Percentiles rank a stretch among this genome's conserved stretches.
phyloP scores from a whole-genome alignment of 1,140 invertebrate species.

The Meteorus sp. region DNA sequence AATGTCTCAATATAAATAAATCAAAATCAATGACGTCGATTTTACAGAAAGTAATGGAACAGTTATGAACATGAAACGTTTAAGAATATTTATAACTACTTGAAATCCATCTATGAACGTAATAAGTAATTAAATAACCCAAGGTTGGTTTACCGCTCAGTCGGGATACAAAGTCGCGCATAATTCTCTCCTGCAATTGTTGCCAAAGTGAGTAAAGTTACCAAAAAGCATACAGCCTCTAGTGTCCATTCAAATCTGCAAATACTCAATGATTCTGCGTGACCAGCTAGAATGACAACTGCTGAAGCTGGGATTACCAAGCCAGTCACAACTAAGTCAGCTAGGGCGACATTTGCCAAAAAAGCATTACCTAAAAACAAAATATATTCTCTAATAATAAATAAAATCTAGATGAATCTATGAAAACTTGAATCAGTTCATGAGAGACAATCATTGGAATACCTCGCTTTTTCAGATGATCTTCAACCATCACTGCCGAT shows the following conservation, averaged over 20 bases:
- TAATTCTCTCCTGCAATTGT: constrained; percentile 70
- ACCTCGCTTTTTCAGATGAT: constrained; percentile 72
- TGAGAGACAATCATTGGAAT: constrained; percentile 19
- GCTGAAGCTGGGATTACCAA: constrained; percentile 72
- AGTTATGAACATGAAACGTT: too few relatives aligned
- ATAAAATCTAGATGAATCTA: neutral
- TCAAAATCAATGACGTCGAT: too few relatives aligned
- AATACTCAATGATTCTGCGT: constrained; percentile 63
- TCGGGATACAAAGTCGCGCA: constrained; percentile 61
- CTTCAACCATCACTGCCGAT: constrained; percentile 73
- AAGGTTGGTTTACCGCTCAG: constrained; percentile 54
- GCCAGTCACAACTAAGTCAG: constrained; percentile 74
- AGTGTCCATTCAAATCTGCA: constrained; percentile 72
- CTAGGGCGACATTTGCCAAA: constrained; percentile 75
- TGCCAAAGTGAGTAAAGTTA: constrained; percentile 66
- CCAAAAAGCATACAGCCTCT: constrained; percentile 67
- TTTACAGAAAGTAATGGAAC: too few relatives aligned
- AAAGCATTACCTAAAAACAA: constrained; percentile 73
- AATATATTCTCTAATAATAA: constrained; percentile 1
- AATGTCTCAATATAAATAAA: too few relatives aligned
- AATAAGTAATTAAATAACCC: neutral
- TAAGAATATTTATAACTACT: constrained; percentile 5
- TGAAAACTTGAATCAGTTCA: too few relatives aligned
- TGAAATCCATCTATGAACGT: too few relatives aligned
- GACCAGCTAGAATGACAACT: constrained; percentile 70